Evolutionary conservation across 2,888 invertebrate genomes (phyloP).

Genomic region (Diaprepes abbreviatus): DNA sequence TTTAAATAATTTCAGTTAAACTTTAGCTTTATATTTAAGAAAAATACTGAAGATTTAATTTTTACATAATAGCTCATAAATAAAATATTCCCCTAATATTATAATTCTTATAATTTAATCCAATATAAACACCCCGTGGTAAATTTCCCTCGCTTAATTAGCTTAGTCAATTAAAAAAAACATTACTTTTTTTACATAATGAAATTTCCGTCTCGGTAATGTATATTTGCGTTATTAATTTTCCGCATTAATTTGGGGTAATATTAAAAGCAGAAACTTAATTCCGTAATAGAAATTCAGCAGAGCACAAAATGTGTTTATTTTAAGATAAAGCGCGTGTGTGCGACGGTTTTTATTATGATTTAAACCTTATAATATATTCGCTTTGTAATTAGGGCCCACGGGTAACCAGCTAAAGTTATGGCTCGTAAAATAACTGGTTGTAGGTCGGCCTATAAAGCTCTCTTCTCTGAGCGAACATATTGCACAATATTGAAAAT

Average conservation of each 20-base stretch:
- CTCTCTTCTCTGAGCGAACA: constrained; percentile 24
- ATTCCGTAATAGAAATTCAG: constrained; percentile 54
- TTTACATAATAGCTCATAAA: no score
- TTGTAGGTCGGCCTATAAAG: constrained; percentile 32
- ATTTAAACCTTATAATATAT: constrained; percentile 45
- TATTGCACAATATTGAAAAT: constrained; percentile 20
- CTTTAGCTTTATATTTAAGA: no score
- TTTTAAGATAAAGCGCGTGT: constrained; percentile 51
- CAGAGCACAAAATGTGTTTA: constrained; percentile 53
- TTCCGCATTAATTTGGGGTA: constrained; percentile 31
- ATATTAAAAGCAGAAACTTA: constrained; percentile 50
- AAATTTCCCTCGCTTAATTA: no score
- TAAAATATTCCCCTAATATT: no score
- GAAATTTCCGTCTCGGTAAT: not conserved
- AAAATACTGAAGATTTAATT: no score
- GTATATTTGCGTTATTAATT: constrained; percentile 41
- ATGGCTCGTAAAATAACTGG: constrained; percentile 37
- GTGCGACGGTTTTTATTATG: constrained; percentile 48
- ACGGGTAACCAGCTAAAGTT: constrained; percentile 35
- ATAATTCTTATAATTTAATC: no score
- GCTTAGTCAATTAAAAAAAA: not conserved
- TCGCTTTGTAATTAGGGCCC: constrained; percentile 42
- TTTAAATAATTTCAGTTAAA: no score
- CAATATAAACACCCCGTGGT: no score
- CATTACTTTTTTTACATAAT: not conserved